These are phyloP conservation scores for Sarcoramphus papa DNA, from an alignment of 2,797 vertebrate genomes.

Conservation along the genomic window DNA sequence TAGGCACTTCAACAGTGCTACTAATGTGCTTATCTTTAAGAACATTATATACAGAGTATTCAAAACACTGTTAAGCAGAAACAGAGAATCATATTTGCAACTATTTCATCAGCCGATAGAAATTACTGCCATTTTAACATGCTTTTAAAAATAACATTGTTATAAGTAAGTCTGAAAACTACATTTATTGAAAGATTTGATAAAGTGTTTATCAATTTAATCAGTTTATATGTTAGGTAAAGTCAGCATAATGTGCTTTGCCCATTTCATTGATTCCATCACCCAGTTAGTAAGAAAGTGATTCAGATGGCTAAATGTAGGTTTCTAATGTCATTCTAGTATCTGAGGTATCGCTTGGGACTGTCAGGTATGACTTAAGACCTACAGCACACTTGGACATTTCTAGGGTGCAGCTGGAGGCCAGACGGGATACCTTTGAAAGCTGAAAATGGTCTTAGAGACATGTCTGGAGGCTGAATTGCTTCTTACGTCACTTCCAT, in stretches of 20 bases:
- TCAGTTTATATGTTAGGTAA: neutral
- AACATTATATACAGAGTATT: neutral
- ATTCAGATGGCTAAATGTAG: neutral
- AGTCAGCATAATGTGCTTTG: neutral
- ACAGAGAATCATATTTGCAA: neutral
- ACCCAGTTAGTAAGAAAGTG: neutral
- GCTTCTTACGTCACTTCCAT: neutral
- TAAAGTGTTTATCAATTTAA: neutral
- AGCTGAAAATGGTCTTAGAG: neutral
- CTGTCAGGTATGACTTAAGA: neutral
- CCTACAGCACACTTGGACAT: neutral
- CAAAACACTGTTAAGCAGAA: neutral
- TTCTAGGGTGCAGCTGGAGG: neutral
- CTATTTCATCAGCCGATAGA: neutral
- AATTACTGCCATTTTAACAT: neutral
- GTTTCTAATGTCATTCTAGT: neutral
- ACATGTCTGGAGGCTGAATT: neutral
- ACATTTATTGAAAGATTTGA: neutral
- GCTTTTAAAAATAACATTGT: neutral
- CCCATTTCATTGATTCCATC: neutral
- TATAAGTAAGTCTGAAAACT: neutral
- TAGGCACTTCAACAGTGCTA: neutral
- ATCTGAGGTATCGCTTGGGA: neutral
- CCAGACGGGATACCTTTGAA: neutral
- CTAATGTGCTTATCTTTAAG: constrained; percentile 7